These are phyloP conservation scores for Drosophila antonietae DNA, from an alignment of 2,888 invertebrate genomes.

Conservation along the genomic window DNA sequence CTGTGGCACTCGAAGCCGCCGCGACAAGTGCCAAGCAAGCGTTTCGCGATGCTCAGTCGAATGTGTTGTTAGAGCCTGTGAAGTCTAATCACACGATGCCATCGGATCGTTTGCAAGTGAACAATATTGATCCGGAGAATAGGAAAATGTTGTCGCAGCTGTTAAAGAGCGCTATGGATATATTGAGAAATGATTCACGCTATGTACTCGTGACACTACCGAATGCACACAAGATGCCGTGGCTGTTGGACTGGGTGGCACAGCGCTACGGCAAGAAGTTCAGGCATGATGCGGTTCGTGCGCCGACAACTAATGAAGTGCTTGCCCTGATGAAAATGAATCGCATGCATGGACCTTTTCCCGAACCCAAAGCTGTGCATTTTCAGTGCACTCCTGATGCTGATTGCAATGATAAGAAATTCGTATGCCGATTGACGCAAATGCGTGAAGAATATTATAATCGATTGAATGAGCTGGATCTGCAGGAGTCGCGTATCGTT, in stretches of 20 bases:
- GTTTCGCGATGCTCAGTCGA: neutral
- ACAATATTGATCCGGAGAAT: slow-evolving; percentile 65
- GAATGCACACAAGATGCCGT: slow-evolving; percentile 68
- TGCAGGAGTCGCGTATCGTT: slow-evolving; percentile 47
- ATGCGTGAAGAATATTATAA: slow-evolving; percentile 8
- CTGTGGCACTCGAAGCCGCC: slow-evolving; percentile 4
- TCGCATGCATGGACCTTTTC: accelerated
- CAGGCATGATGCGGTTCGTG: neutral
- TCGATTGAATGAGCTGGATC: slow-evolving; percentile 33
- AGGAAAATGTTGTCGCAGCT: slow-evolving; percentile 41
- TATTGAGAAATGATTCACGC: slow-evolving; percentile 58
- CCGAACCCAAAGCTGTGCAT: neutral
- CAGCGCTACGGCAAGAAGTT: slow-evolving; percentile 66
- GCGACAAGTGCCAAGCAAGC: slow-evolving; percentile 17
- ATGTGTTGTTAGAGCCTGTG: too few relatives aligned
- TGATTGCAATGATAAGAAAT: neutral
- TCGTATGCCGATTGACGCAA: neutral
- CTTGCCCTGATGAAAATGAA: slow-evolving; percentile 8
- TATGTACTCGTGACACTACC: slow-evolving; percentile 75
- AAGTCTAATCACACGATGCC: neutral
- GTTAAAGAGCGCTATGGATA: slow-evolving; percentile 50
- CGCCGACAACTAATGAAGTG: slow-evolving; percentile 15
- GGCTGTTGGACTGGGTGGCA: slow-evolving; percentile 66
- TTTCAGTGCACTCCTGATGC: neutral
- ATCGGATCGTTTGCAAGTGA: neutral